phyloP scores from a whole-genome alignment of 2,888 invertebrate genomes.

The Sepiola atlantica region DNA sequence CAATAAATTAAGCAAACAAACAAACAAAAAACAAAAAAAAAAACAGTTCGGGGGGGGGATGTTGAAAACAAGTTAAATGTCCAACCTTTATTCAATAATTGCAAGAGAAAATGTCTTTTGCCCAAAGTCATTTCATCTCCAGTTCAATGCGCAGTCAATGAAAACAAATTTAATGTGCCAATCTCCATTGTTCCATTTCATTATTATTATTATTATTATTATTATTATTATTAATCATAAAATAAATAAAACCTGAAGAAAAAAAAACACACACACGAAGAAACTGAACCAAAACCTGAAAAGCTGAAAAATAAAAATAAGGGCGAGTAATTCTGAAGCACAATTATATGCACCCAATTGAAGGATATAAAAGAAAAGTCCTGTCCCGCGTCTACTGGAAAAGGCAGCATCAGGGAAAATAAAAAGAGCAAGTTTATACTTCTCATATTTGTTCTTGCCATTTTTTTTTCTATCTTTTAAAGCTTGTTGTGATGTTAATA shows the following conservation, averaged over 20 bases:
- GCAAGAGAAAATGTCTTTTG: not conserved
- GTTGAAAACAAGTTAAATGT: not conserved
- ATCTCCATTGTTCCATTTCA: conserved; percentile 5
- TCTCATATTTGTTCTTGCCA: not conserved
- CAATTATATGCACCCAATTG: conserved; percentile 14
- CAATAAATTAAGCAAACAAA: not conserved
- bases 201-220: not conserved
- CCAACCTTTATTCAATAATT: conserved; percentile 19
- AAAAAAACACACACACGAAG: no score
- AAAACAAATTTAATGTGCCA: conserved; percentile 13
- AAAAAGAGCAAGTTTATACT: not conserved
- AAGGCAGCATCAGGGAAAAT: not conserved
- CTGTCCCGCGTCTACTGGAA: not conserved
- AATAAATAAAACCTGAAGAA: not conserved
- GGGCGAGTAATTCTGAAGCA: not conserved
- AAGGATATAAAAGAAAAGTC: not conserved
- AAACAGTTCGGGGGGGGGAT: not conserved
- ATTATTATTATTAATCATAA: no score
- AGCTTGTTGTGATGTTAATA: not conserved
- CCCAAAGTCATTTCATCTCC: not conserved
- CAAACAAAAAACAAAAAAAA: not conserved
- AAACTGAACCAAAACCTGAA: not conserved
- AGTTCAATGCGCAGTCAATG: not conserved
- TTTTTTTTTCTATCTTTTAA: not conserved
- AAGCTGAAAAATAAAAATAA: not conserved